Evolutionary conservation across 2,797 vertebrate genomes (phyloP).

Genomic region (Spondyliosoma cantharus): DNA sequence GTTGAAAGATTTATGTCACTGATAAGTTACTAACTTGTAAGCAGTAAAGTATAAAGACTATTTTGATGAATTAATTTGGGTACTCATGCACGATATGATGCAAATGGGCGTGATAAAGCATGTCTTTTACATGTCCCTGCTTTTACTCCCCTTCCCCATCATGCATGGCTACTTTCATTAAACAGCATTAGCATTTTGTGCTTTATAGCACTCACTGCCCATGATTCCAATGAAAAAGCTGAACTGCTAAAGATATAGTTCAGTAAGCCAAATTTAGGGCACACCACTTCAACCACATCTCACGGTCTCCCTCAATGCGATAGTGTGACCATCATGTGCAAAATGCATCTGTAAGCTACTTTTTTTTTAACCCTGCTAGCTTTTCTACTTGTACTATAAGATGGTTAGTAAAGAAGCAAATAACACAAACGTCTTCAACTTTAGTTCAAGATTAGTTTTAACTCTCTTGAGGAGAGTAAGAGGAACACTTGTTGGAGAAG

Average conservation of each 20-base stretch:
- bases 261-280: neutral
- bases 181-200: slow-evolving; percentile 36
- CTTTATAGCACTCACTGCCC: neutral
- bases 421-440: too few species aligned
- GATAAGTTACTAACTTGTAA: neutral
- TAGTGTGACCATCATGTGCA: neutral
- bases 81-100: slow-evolving; percentile 21
- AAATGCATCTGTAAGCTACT: neutral
- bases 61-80: slow-evolving; percentile 3
- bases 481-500: too few species aligned
- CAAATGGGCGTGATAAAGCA: neutral
- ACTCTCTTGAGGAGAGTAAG: too few species aligned
- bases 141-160: neutral
- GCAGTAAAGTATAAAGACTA: neutral
- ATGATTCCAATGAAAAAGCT: slow-evolving; percentile 26
- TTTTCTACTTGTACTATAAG: too few species aligned
- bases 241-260: slow-evolving; percentile 8
- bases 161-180: slow-evolving; percentile 32
- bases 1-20: slow-evolving; percentile 11
- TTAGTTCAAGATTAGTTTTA: too few species aligned
- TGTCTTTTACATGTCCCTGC: slow-evolving; percentile 16
- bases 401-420: too few species aligned
- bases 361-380: too few species aligned
- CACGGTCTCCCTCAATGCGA: neutral
- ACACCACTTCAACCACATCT: neutral